A percentile compares a stretch with the other conserved stretches of the same genome.
Conservation (phyloP, 1,140 invertebrate genomes). For the Lanistes nyassanus region DNA sequence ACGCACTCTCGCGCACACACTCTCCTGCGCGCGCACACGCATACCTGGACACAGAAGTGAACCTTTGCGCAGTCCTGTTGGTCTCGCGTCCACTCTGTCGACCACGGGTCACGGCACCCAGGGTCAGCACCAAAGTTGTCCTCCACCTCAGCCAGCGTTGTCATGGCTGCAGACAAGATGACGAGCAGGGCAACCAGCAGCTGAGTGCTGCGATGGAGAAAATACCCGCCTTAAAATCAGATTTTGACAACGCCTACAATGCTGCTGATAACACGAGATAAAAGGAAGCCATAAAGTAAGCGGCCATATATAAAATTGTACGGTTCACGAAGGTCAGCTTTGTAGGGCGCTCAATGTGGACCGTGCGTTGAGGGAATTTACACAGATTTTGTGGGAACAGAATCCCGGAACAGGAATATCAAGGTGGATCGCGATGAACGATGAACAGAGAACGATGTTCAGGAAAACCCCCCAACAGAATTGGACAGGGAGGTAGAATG, state of each 20-base stretch:
- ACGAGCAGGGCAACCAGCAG: not conserved
- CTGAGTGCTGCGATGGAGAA: not conserved
- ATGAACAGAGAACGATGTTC: too few species aligned
- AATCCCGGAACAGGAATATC: too few species aligned
- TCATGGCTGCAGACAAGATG: not conserved
- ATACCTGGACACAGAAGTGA: slow-evolving; percentile 36
- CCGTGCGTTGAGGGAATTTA: too few species aligned
- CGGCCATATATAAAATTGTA: not conserved
- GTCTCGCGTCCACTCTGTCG: slow-evolving; percentile 47
- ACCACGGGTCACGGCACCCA: slow-evolving; percentile 45
- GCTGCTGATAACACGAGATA: not conserved
- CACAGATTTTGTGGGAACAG: too few species aligned
- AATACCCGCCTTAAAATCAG: not conserved
- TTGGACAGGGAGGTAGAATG: too few species aligned
- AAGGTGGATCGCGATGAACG: too few species aligned
- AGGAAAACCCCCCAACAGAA: too few species aligned
- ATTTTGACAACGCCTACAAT: not conserved
- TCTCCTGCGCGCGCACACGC: too few species aligned
- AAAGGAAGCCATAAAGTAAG: not conserved
- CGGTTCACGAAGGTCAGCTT: not conserved
- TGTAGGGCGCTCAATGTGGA: too few species aligned
- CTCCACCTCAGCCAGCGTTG: not conserved
- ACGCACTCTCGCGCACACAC: too few species aligned
- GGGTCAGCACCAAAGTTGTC: slow-evolving; percentile 46
- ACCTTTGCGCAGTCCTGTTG: slow-evolving; percentile 38